These are phyloP conservation scores for Steatornis caripensis DNA, from an alignment of 2,113 vertebrate species.

Conservation along the genomic window DNA sequence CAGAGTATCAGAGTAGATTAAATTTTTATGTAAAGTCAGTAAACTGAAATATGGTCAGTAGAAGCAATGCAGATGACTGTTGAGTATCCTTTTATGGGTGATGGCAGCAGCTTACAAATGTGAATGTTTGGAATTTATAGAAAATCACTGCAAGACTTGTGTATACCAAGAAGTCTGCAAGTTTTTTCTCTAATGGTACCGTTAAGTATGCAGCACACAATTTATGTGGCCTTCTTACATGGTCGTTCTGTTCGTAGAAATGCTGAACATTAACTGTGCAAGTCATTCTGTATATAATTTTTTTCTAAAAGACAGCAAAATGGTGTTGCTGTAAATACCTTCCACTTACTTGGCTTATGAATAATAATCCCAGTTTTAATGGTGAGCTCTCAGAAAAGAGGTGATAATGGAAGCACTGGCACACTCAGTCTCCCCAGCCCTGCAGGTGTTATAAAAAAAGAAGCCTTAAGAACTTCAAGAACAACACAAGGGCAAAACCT, in stretches of 20 bases:
- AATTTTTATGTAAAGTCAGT: neutral
- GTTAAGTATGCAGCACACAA: neutral
- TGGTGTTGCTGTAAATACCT: neutral
- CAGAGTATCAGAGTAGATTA: neutral
- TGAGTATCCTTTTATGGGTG: neutral
- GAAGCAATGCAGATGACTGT: neutral
- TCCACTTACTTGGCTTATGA: neutral
- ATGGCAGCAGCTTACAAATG: neutral
- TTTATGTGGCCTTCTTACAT: neutral
- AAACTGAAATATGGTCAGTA: neutral
- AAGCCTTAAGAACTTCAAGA: conserved; percentile 20
- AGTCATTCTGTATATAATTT: neutral
- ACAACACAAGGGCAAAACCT: conserved; percentile 39
- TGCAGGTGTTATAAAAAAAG: conserved; percentile 43
- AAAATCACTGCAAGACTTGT: neutral
- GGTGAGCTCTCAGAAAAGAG: neutral
- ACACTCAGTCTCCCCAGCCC: neutral
- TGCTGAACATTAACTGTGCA: neutral
- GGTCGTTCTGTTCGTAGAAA: neutral
- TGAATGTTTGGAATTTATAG: neutral
- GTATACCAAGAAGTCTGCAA: neutral
- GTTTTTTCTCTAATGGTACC: neutral
- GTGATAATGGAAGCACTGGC: neutral
- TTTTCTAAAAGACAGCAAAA: neutral
- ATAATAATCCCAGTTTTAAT: neutral